These are phyloP conservation scores for Malurus cyaneus DNA, from an alignment of 2,113 vertebrate species.

Conservation along the genomic window DNA sequence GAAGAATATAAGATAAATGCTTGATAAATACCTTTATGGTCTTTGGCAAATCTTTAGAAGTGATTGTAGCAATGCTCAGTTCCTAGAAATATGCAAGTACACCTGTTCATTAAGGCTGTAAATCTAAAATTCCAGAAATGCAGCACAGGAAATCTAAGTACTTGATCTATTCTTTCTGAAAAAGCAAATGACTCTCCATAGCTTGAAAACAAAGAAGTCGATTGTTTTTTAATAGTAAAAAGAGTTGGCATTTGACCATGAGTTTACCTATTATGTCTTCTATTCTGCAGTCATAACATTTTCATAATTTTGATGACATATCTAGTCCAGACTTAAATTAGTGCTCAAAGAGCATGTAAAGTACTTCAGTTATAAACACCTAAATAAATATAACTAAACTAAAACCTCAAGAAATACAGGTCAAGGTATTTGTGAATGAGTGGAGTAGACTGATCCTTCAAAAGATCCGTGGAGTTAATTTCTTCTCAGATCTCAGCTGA, in stretches of 20 bases:
- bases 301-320: neutral
- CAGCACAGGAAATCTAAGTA: neutral
- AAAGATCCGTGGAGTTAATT: neutral
- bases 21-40: neutral
- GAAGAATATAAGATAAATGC: neutral
- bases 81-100: neutral
- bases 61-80: neutral
- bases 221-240: neutral
- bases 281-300: neutral
- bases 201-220: neutral
- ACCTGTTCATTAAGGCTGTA: neutral
- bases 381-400: neutral
- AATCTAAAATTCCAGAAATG: neutral
- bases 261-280: neutral
- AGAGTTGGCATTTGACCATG: neutral
- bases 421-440: neutral
- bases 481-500: neutral
- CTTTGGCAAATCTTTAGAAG: neutral
- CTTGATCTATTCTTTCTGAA: neutral
- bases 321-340: neutral
- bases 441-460: neutral
- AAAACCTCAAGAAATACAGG: neutral
- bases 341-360: neutral
- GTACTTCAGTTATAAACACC: neutral
- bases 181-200: neutral